Conservation (phyloP, 2,113 vertebrate species). For the Fulica atra region DNA sequence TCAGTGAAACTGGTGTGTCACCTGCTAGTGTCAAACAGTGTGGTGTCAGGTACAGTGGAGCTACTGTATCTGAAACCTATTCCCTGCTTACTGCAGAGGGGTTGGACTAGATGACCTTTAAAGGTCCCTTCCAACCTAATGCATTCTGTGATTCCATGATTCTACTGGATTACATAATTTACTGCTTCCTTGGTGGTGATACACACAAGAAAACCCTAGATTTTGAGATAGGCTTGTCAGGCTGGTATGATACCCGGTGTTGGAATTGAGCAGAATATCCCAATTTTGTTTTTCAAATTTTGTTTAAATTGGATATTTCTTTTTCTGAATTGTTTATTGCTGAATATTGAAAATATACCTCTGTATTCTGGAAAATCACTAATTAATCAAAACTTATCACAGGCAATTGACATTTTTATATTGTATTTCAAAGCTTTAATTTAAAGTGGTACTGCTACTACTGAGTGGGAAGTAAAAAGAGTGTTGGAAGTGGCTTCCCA, state of each 20-base stretch:
- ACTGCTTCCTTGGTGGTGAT: not conserved
- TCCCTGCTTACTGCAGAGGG: too few relatives aligned
- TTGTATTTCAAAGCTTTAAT: not conserved
- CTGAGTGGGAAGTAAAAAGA: not conserved
- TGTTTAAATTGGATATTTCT: fast-evolving
- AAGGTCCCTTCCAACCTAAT: too few relatives aligned
- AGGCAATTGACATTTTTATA: not conserved
- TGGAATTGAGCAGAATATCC: not conserved
- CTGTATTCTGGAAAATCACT: not conserved
- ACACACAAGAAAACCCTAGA: not conserved
- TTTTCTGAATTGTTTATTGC: not conserved
- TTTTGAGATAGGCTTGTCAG: not conserved
- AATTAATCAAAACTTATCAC: not conserved
- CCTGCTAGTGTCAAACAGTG: not conserved
- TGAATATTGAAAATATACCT: not conserved
- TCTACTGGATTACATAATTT: not conserved
- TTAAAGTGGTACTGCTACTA: not conserved
- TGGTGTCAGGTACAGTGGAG: not conserved
- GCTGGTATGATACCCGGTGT: not conserved
- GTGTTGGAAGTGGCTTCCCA: not conserved
- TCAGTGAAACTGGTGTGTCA: not conserved
- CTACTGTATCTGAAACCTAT: not conserved
- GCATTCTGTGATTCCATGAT: too few relatives aligned
- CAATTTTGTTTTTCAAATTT: not conserved
- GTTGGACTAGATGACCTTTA: too few relatives aligned